These are phyloP conservation scores for Eurytoma adleriae DNA, from an alignment of 2,888 invertebrate species.

Conservation along the genomic window DNA sequence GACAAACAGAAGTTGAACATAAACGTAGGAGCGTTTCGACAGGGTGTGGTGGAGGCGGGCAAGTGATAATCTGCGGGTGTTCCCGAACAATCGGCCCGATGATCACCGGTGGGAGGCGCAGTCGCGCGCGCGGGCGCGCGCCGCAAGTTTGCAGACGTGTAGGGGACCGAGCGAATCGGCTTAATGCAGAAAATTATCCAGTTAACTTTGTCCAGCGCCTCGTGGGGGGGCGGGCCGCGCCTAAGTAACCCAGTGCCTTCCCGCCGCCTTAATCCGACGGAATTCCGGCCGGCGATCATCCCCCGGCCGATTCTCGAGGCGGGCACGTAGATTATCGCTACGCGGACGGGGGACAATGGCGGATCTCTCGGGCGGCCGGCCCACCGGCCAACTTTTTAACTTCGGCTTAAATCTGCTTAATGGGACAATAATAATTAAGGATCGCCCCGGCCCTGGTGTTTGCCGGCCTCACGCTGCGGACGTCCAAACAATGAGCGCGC, in stretches of 20 bases:
- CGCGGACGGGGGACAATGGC: too few species aligned
- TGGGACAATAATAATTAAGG: constrained; percentile 49
- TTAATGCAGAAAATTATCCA: constrained; percentile 70
- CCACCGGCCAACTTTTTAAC: constrained; percentile 27
- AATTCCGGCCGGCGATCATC: background rate
- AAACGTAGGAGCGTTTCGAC: background rate
- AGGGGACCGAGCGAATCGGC: constrained; percentile 61
- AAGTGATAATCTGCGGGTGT: constrained; percentile 73
- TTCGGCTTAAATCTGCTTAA: constrained; percentile 34
- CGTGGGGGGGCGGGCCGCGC: background rate
- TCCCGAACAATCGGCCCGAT: constrained; percentile 67
- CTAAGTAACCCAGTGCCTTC: background rate
- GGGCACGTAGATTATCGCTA: background rate
- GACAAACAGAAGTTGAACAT: constrained; percentile 5
- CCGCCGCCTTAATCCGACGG: background rate
- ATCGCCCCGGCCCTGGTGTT: background rate
- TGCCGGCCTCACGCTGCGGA: background rate
- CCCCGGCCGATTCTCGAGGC: background rate
- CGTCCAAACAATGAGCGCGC: constrained; percentile 3
- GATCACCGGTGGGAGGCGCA: constrained; percentile 47
- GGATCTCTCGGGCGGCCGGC: background rate
- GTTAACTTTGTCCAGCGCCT: constrained; percentile 67
- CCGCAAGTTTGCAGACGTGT: constrained; percentile 71
- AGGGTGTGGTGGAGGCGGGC: constrained; percentile 64
- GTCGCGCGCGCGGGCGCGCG: constrained; percentile 58